Conservation (phyloP, 2,113 vertebrate genomes). For the Potamarius usumacintae region DNA sequence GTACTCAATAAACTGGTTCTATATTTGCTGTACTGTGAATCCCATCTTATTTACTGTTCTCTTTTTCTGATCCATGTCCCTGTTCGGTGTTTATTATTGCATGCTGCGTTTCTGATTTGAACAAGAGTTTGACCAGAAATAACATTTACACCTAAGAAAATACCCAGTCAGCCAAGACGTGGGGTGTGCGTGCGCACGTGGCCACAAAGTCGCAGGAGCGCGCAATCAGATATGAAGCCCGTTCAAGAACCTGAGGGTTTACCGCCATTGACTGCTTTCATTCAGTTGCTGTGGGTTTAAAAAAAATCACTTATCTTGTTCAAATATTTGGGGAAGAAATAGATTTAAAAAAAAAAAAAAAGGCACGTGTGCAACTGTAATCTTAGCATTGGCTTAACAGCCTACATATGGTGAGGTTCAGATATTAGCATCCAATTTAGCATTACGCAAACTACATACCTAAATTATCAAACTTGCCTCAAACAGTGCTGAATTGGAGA, state of each 20-base stretch:
- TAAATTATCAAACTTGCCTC: neutral
- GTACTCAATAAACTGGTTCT: constrained; percentile 4
- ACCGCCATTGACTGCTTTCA: too few relatives aligned
- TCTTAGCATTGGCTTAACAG: neutral
- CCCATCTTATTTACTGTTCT: neutral
- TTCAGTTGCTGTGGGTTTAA: too few relatives aligned
- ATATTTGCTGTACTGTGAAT: neutral
- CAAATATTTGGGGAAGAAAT: neutral
- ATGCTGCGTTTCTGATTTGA: neutral
- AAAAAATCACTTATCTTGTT: neutral
- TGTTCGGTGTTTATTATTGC: neutral
- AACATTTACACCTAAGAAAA: neutral
- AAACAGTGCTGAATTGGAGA: neutral
- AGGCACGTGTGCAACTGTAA: neutral
- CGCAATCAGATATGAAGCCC: too few relatives aligned
- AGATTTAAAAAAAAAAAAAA: neutral
- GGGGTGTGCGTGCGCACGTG: neutral
- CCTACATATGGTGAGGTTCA: neutral
- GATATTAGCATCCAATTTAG: neutral
- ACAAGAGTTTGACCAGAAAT: neutral
- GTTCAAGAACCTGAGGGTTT: too few relatives aligned
- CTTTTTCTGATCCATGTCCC: neutral
- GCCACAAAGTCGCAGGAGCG: too few relatives aligned
- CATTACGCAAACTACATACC: neutral
- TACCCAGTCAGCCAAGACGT: neutral